Conservation (phyloP, 2,797 vertebrate genomes). For the Bovichtus diacanthus region DNA sequence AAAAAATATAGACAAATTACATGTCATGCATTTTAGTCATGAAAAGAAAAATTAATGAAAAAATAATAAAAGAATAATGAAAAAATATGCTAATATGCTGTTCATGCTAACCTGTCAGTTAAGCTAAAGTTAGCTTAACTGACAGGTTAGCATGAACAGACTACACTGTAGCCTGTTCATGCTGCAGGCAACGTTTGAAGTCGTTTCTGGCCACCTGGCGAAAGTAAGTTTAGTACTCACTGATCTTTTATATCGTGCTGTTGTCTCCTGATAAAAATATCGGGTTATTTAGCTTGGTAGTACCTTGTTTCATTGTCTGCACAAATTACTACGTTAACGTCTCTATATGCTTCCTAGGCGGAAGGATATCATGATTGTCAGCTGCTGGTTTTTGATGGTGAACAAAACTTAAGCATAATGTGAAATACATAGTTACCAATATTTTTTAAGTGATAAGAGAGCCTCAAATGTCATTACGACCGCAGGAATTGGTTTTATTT, state of each 20-base stretch:
- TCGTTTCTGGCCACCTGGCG: not conserved
- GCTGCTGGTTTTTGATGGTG: not conserved
- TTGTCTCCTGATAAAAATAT: not conserved
- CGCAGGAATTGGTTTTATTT: not conserved
- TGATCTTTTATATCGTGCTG: not conserved
- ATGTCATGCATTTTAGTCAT: too few species aligned
- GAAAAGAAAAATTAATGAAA: too few species aligned
- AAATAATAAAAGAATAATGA: too few species aligned
- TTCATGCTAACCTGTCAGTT: too few species aligned
- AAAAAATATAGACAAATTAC: too few species aligned
- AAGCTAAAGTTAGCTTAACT: not conserved
- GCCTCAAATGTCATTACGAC: not conserved
- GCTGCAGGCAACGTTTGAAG: not conserved
- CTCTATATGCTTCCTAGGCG: not conserved
- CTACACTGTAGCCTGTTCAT: not conserved
- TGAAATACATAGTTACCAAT: not conserved
- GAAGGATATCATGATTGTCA: too few species aligned
- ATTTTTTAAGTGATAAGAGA: not conserved
- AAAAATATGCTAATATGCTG: too few species aligned
- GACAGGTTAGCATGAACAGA: not conserved
- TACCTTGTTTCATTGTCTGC: not conserved
- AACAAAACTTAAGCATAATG: not conserved
- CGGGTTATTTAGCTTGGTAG: not conserved
- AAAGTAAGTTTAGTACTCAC: not conserved
- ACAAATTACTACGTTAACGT: too few species aligned